A percentile compares a stretch with the other conserved stretches of the same genome.
Conservation (phyloP, 2,797 vertebrate genomes). For the Pachyuromys duprasi region DNA sequence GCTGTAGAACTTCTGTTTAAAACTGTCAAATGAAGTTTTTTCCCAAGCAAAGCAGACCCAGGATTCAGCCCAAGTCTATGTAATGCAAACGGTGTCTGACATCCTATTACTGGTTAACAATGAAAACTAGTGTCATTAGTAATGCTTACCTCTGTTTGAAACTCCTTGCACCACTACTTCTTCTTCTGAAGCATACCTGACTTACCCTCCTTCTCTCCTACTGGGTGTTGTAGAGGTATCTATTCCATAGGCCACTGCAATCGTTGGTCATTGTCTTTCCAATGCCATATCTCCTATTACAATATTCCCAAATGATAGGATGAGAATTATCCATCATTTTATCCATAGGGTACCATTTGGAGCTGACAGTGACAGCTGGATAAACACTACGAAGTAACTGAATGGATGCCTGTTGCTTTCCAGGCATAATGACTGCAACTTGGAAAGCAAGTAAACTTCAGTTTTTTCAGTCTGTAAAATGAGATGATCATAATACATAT, state of each 20-base stretch:
- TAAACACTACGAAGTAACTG: background rate
- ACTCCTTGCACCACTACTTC: background rate
- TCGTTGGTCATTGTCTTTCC: background rate
- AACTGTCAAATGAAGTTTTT: background rate
- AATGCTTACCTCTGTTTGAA: background rate
- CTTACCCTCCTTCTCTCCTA: background rate
- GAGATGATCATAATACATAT: background rate
- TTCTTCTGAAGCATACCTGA: background rate
- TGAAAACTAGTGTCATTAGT: background rate
- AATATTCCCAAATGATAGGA: background rate
- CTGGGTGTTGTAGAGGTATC: accelerated
- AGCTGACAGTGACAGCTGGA: background rate
- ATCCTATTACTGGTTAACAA: background rate
- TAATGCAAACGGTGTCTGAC: background rate
- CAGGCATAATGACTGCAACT: background rate
- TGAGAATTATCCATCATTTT: background rate
- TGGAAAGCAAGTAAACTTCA: background rate
- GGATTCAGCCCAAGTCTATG: background rate
- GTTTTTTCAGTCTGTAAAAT: background rate
- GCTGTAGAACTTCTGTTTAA: background rate
- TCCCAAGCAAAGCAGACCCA: background rate
- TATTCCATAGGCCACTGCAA: background rate
- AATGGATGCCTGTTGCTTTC: background rate
- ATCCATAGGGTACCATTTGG: background rate
- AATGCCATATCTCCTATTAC: background rate